phyloP scores from a whole-genome alignment of 1,140 invertebrate species.

The Tyrophagus putrescentiae region DNA sequence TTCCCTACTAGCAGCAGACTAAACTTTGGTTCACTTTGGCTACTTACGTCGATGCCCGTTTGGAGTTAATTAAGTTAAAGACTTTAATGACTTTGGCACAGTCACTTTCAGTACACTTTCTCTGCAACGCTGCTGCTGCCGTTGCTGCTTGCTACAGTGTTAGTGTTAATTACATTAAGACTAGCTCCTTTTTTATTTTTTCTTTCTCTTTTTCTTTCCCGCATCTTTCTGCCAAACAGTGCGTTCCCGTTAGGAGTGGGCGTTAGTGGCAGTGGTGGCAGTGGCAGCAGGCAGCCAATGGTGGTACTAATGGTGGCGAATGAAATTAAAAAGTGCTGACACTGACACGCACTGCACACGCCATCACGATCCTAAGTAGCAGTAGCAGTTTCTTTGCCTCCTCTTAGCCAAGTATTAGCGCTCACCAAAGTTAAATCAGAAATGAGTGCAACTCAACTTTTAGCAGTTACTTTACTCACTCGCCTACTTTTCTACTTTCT shows the following conservation, averaged over 20 bases:
- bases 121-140: not conserved
- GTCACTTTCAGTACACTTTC: not conserved
- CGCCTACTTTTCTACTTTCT: too few relatives aligned
- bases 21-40: not conserved
- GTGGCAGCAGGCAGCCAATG: not conserved
- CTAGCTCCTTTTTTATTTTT: not conserved
- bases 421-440: too few relatives aligned
- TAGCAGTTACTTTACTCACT: too few relatives aligned
- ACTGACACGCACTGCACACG: not conserved
- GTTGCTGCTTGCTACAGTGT: not conserved
- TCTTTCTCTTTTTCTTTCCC: too few relatives aligned
- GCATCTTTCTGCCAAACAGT: too few relatives aligned
- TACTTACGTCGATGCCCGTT: too few relatives aligned
- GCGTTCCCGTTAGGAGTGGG: too few relatives aligned
- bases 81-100: conserved; percentile 10
- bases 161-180: conserved; percentile 11
- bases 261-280: not conserved
- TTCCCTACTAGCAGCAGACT: too few relatives aligned
- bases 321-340: conserved; percentile 12
- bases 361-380: too few relatives aligned
- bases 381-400: too few relatives aligned
- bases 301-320: conserved; percentile 2
- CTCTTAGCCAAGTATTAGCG: too few relatives aligned
- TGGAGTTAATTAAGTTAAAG: conserved; percentile 9
- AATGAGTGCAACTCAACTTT: too few relatives aligned